A percentile compares a stretch with the other conserved stretches of the same genome.
phyloP scores from a whole-genome alignment of 2,113 vertebrate genomes.

The Lycocorax pyrrhopterus region DNA sequence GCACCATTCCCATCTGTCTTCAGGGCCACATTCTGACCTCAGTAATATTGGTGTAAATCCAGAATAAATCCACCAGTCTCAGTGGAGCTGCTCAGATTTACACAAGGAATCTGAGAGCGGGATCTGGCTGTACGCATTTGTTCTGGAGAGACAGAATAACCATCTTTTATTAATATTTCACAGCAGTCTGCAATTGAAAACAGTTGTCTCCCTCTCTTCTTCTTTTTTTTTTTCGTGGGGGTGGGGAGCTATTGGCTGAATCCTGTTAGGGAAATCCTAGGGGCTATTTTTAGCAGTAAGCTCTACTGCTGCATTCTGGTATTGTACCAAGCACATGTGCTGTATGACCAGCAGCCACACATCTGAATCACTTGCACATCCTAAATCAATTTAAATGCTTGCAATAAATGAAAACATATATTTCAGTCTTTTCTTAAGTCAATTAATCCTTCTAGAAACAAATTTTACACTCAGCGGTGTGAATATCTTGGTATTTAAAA shows the following conservation, averaged over 20 bases:
- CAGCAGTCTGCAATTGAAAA: slow-evolving; percentile 68
- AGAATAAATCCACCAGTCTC: slow-evolving; percentile 47
- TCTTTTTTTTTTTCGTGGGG: neutral
- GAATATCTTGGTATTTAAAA: neutral
- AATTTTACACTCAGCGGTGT: neutral
- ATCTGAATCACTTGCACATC: slow-evolving; percentile 58
- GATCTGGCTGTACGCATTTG: slow-evolving; percentile 46
- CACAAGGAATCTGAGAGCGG: slow-evolving; percentile 47
- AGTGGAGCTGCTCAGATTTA: slow-evolving; percentile 52
- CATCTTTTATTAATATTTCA: slow-evolving; percentile 67
- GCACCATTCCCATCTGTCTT: slow-evolving; percentile 16
- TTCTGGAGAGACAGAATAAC: slow-evolving; percentile 52
- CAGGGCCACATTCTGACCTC: slow-evolving; percentile 29
- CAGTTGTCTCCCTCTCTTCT: slow-evolving; percentile 39
- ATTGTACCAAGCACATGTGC: slow-evolving; percentile 41
- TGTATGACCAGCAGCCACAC: slow-evolving; percentile 42
- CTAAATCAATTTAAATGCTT: slow-evolving; percentile 63
- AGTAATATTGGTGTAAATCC: slow-evolving; percentile 41
- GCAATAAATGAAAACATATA: slow-evolving; percentile 33
- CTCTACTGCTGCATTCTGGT: slow-evolving; percentile 40
- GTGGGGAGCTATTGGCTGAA: slow-evolving; percentile 43
- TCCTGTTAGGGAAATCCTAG: slow-evolving; percentile 63
- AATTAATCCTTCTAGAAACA: slow-evolving; percentile 22
- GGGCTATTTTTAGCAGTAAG: slow-evolving; percentile 63
- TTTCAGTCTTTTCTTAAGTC: slow-evolving; percentile 32